These are phyloP conservation scores for Meriones unguiculatus DNA, from an alignment of 2,113 vertebrate genomes.

Conservation along the genomic window DNA sequence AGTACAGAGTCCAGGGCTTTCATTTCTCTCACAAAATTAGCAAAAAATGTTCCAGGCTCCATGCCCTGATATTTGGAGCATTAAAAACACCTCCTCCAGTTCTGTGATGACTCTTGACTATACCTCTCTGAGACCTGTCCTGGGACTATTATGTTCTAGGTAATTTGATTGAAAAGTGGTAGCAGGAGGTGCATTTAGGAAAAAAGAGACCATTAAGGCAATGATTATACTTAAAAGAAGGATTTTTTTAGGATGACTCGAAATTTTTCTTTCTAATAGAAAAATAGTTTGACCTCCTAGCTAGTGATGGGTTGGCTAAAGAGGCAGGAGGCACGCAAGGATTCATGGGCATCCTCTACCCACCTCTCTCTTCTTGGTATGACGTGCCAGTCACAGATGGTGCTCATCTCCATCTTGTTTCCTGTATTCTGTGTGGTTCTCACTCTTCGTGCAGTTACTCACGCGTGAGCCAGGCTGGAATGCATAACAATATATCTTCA, in stretches of 20 bases:
- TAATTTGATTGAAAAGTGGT: not conserved
- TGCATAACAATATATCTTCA: not conserved
- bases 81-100: not conserved
- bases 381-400: slow-evolving; percentile 46
- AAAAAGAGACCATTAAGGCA: not conserved
- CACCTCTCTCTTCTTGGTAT: not conserved
- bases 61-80: not conserved
- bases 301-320: not conserved
- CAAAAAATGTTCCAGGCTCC: not conserved
- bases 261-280: not conserved
- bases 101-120: not conserved
- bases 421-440: slow-evolving; percentile 5
- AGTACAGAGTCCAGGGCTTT: not conserved
- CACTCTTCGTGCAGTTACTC: slow-evolving; percentile 44
- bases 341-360: not conserved
- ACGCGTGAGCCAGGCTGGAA: not conserved
- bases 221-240: not conserved
- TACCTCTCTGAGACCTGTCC: not conserved
- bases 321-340: not conserved
- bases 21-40: not conserved
- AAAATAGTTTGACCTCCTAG: not conserved
- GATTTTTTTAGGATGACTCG: not conserved
- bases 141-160: not conserved
- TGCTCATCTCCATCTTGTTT: not conserved
- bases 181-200: not conserved